phyloP scores from a whole-genome alignment of 2,113 vertebrate species.

The Piaya cayana region DNA sequence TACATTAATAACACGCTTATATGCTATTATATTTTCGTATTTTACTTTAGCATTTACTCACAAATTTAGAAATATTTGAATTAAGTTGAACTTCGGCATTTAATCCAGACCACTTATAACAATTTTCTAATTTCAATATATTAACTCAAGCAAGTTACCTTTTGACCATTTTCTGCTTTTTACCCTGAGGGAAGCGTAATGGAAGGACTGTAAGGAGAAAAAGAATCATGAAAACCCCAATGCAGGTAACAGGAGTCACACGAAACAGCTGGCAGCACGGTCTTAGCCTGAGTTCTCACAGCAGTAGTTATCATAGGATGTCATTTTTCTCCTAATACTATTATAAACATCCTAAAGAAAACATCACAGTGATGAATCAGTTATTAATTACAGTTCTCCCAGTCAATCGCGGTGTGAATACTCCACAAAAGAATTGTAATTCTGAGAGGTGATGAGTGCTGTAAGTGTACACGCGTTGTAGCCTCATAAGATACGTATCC shows the following conservation, averaged over 20 bases:
- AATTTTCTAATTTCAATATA: background rate
- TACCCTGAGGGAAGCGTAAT: conserved; percentile 88
- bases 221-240: background rate
- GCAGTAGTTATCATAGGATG: background rate
- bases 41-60: background rate
- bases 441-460: background rate
- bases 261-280: background rate
- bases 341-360: background rate
- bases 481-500: background rate
- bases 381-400: background rate
- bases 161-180: conserved; percentile 91
- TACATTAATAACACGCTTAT: background rate
- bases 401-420: background rate
- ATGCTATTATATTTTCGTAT: background rate
- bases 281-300: background rate
- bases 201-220: conserved; percentile 82
- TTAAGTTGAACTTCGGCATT: background rate
- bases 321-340: background rate
- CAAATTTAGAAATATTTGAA: background rate
- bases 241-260: background rate
- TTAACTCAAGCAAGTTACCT: conserved; percentile 73
- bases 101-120: background rate
- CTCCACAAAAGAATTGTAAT: background rate
- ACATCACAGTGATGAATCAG: background rate
- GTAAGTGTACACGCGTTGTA: background rate